Evolutionary conservation across 2,888 invertebrate genomes (phyloP), one percentile per base, ranked within the genome.

Genomic region (Nephrotoma flavescens): DNA sequence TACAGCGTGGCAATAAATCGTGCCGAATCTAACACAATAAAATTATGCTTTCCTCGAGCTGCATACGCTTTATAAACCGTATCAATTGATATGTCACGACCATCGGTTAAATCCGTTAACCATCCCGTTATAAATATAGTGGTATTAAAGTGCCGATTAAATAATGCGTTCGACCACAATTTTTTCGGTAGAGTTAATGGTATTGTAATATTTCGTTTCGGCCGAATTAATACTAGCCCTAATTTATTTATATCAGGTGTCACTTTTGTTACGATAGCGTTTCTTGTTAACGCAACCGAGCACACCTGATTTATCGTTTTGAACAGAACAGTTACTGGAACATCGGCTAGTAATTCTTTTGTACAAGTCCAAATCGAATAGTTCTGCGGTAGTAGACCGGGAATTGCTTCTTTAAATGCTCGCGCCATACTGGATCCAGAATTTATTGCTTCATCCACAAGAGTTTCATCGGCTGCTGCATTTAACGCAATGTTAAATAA

Each of bases 1-100:
- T 88, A 88, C 9, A 88, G 19, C n/a, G 87, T 88, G 42, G 87
- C 87, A 41, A 88, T 86, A 85, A 86, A 88, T n/a, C 87, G 86
- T 11, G 86, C 88, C 12, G 87, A 84, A 15, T 88, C 88, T 44
- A 88, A 42, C 1, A 85, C 85, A 42, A 85, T 85, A 85, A 85
- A 42, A 85, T 85, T 85, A 7, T 42, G 12, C 1, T 15, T n/a
- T 42, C 85, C 85, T 15, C 41, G 41, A n/a, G n/a, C 5, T n/a
- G 7, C 15, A 3, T 85, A 85, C n/a, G 85, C 85, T 85, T 85
- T 42, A 7, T 41, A 85, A 42, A 85, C 42, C 15, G 85, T 85
- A 15, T 85, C 85, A 42, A 85, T 42, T 3, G 85, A 41, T 42
- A 85, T 7, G 15, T 85, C 42, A n/a, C 15, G 85, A n/a, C 15